Base-by-base conservation (phyloP, 2,113 vertebrate genomes). In the Melanerpes aurifrons region DNA sequence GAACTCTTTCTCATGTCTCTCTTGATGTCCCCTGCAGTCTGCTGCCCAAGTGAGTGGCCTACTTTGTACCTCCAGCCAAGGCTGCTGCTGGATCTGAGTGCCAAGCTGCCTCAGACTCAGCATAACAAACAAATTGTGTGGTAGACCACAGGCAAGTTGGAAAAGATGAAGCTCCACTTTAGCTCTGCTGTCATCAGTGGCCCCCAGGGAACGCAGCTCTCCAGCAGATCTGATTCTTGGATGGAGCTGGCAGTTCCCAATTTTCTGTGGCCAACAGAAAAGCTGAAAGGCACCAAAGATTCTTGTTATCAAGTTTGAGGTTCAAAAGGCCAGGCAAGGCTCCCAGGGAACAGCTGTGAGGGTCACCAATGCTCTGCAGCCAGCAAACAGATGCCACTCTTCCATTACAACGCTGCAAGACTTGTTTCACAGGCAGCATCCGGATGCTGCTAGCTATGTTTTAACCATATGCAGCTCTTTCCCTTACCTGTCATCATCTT, bases 401-500 rank as follows among this genome's bases (percentile, higher is more conserved):
- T 96, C 93, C 93, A 92, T 93, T 74, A 84, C 93, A 83, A 35
- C 69, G 56, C 26, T 2, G 8, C 43, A 15, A 1, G 40, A 63
- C 77, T 53, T 12, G 4, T 32, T 93, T 80, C 72, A 45, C 6
- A 9, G 12, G 57, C 84, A 93, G 50, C 79, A 81, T 24, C 87
- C 8, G 6, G 75, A 25, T 94, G 87, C 61, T 92, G 7, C 81
- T 67, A 71, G 68, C 5, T 8, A 64, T 80, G 67, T 61, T 89
- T 93, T 89, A 92, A 87, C 82, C 91, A 94, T 89, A 70, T 80
- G 68, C 61, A 80, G 82, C 61, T 77, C 94, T 91, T 94, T 86
- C 54, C 78, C 75, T 71, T 83, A 89, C 95, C 91, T 96, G 76
- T 87, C 94, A 94, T 89, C 92, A 25, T 95, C 79, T 93, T 85